phyloP scores from a whole-genome alignment of 2,888 invertebrate species.

The Silvanus unidentatus region DNA sequence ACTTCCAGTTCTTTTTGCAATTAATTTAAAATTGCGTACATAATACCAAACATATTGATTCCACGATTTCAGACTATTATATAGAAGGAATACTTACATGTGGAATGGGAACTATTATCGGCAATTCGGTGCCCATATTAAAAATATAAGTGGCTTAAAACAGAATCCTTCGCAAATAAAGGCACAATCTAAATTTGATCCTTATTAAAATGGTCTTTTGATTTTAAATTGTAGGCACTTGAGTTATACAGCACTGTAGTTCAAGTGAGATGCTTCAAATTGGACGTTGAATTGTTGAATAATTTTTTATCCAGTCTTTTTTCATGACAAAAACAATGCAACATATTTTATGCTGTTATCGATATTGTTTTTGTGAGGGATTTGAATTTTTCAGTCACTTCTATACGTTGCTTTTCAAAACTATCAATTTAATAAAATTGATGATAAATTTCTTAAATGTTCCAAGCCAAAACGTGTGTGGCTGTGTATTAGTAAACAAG shows the following conservation, averaged over 20 bases:
- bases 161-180: slow-evolving; percentile 44
- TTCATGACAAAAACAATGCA: too few relatives aligned
- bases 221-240: slow-evolving; percentile 42
- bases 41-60: not conserved
- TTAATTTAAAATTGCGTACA: too few relatives aligned
- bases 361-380: too few relatives aligned
- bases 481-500: not conserved
- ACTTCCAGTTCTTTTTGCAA: too few relatives aligned
- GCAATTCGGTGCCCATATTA: slow-evolving; percentile 34
- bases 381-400: too few relatives aligned
- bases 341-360: too few relatives aligned
- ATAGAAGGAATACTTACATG: not conserved
- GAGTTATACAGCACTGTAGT: slow-evolving; percentile 27
- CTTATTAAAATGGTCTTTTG: slow-evolving; percentile 45
- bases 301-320: too few relatives aligned
- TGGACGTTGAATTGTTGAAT: too few relatives aligned
- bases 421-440: too few relatives aligned
- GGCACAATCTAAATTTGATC: slow-evolving; percentile 45
- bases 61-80: not conserved
- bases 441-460: too few relatives aligned
- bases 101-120: slow-evolving; percentile 24
- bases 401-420: too few relatives aligned
- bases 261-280: too few relatives aligned
- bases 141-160: slow-evolving; percentile 45
- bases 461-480: not conserved